Evolutionary conservation across 2,888 invertebrate genomes (phyloP).

Genomic region (Gari tellinella): DNA sequence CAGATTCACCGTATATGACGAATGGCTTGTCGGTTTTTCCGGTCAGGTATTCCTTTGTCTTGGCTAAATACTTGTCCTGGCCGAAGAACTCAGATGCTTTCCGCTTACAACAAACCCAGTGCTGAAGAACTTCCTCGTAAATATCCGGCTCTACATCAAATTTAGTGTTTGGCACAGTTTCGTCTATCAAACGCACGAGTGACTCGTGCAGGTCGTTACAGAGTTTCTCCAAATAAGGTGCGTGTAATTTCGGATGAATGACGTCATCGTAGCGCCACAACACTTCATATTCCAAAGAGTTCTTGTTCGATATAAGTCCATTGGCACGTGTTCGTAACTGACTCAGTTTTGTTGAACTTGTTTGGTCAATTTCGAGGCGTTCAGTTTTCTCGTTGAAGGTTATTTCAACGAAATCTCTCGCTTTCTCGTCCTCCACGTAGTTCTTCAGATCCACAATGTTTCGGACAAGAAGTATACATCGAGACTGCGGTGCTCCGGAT

Average conservation of each 20-base stretch:
- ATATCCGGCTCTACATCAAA: constrained; percentile 62
- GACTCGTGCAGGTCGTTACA: constrained; percentile 65
- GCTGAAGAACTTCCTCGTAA: constrained; percentile 68
- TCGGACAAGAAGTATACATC: constrained; percentile 75
- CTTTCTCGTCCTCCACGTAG: constrained; percentile 73
- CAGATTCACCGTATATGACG: constrained; percentile 76
- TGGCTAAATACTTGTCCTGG: constrained; percentile 62
- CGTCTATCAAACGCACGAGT: constrained; percentile 68
- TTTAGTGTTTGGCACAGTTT: constrained; percentile 53
- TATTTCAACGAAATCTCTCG: constrained; percentile 75
- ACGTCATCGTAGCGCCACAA: constrained; percentile 82
- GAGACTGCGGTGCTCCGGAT: constrained; percentile 62
- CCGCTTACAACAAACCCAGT: constrained; percentile 67
- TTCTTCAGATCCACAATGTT: constrained; percentile 82
- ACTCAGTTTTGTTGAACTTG: constrained; percentile 62
- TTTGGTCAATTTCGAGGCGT: constrained; percentile 65
- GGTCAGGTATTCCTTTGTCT: constrained; percentile 69
- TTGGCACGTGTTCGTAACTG: constrained; percentile 68
- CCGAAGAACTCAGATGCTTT: constrained; percentile 63
- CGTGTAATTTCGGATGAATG: constrained; percentile 77
- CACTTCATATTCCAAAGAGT: constrained; percentile 72
- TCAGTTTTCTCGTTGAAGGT: constrained; percentile 69
- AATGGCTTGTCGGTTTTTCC: constrained; percentile 68
- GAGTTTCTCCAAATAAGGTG: constrained; percentile 76
- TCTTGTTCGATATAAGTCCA: constrained; percentile 63